Evolutionary conservation across 2,113 vertebrate species (phyloP).

Genomic region (Gymnorhina tibicen): DNA sequence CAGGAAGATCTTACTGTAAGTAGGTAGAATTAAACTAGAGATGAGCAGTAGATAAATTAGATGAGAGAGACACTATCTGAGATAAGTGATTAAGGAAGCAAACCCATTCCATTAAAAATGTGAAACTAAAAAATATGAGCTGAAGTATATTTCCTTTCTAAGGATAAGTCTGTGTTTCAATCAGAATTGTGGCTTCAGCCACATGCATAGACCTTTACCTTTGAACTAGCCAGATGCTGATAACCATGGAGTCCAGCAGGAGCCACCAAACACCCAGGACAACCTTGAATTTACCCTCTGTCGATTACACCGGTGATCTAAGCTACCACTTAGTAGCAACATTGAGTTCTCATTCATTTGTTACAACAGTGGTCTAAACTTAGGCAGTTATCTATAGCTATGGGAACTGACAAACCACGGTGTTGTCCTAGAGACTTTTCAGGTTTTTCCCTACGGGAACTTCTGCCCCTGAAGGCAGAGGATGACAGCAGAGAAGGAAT

Average conservation of each 20-base stretch:
- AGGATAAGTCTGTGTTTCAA: background rate
- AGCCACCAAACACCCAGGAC: background rate
- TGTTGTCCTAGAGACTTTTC: background rate
- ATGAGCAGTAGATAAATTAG: background rate
- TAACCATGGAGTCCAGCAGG: background rate
- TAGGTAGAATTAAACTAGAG: background rate
- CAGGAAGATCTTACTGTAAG: background rate
- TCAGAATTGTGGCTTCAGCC: background rate
- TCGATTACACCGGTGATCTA: background rate
- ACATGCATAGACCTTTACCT: background rate
- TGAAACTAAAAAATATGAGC: background rate
- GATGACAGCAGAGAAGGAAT: background rate
- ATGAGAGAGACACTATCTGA: background rate
- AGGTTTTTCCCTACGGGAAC: background rate
- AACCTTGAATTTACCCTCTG: background rate
- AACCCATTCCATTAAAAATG: background rate
- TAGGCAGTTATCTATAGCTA: background rate
- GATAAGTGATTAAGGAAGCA: background rate
- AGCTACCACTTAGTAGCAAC: background rate
- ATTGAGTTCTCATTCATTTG: background rate
- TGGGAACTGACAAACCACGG: background rate
- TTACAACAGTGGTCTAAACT: background rate
- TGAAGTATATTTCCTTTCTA: background rate
- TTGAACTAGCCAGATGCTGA: background rate
- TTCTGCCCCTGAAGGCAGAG: background rate